These are phyloP conservation scores for Phortica variegata DNA, from an alignment of 1,140 invertebrate genomes.

Conservation along the genomic window DNA sequence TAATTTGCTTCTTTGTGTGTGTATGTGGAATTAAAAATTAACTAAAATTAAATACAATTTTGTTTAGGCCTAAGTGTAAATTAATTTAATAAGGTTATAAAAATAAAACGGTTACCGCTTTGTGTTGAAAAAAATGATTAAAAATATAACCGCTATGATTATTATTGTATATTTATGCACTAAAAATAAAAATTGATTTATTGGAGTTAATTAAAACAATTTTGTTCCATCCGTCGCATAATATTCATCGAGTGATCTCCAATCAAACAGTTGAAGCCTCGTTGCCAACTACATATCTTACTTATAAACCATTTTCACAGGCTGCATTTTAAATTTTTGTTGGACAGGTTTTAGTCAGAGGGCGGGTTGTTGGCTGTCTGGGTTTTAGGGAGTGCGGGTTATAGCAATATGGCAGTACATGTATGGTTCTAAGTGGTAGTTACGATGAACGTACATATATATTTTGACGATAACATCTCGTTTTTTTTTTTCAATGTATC, in stretches of 20 bases:
- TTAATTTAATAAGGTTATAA: no score
- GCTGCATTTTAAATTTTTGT: no score
- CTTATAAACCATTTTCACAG: no score
- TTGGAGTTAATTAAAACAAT: conserved; percentile 27
- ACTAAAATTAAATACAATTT: conserved; percentile 39
- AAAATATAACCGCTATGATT: background rate
- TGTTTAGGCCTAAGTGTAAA: conserved; percentile 40
- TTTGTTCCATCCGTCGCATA: no score
- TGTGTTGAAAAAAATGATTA: conserved; percentile 29
- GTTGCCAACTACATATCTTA: no score
- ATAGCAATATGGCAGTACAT: conserved; percentile 46
- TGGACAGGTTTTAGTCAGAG: no score
- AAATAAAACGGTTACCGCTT: conserved; percentile 35
- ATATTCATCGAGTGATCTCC: no score
- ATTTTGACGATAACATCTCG: conserved; percentile 3
- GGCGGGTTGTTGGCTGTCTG: conserved; percentile 1
- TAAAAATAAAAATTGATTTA: conserved; percentile 33
- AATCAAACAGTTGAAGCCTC: no score
- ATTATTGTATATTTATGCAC: conserved; percentile 35
- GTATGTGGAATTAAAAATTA: conserved; percentile 27
- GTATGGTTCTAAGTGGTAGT: no score
- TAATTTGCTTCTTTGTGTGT: conserved; percentile 26
- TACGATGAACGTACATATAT: no score
- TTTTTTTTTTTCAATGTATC: conserved; percentile 8
- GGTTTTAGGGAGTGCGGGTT: conserved; percentile 28